A percentile compares a stretch with the other conserved stretches of the same genome.
Conservation (phyloP, 2,797 vertebrate species). For the Dipus sagitta region DNA sequence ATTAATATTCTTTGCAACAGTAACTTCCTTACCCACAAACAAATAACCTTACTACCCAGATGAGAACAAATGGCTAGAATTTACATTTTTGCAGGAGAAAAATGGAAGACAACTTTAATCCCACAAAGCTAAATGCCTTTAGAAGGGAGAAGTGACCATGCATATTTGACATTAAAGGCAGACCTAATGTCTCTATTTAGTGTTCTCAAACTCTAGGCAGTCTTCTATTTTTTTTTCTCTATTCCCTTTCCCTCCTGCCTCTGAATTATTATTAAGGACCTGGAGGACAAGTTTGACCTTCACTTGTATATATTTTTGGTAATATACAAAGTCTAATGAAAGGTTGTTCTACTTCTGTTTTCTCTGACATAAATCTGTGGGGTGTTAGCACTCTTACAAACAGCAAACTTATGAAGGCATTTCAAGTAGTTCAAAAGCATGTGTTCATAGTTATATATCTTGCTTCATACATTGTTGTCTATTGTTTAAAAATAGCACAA, state of each 20-base stretch:
- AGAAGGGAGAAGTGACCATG: background rate
- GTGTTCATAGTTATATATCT: background rate
- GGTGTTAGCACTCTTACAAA: background rate
- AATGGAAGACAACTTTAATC: slow-evolving; percentile 29
- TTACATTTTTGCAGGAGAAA: slow-evolving; percentile 48
- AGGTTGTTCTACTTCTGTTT: slow-evolving; percentile 34
- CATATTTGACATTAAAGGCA: slow-evolving; percentile 49
- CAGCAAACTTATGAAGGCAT: background rate
- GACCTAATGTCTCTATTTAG: background rate
- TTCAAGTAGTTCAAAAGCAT: background rate
- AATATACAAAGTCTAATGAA: slow-evolving; percentile 5
- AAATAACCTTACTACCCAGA: slow-evolving; percentile 47
- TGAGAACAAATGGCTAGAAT: slow-evolving; percentile 51
- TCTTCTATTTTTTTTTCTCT: background rate
- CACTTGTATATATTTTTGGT: background rate
- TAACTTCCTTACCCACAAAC: slow-evolving; percentile 54
- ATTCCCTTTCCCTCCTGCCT: background rate
- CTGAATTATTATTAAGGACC: slow-evolving; percentile 40
- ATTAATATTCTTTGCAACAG: slow-evolving; percentile 21
- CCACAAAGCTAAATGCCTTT: slow-evolving; percentile 42
- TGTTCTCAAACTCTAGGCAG: slow-evolving; percentile 32
- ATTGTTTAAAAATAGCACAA: slow-evolving; percentile 44
- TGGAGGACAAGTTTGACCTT: slow-evolving; percentile 29
- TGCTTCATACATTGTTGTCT: background rate
- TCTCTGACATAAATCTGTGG: background rate